These are phyloP conservation scores for Brachynemurus nebulosus DNA, from an alignment of 2,888 invertebrate species.

Conservation along the genomic window DNA sequence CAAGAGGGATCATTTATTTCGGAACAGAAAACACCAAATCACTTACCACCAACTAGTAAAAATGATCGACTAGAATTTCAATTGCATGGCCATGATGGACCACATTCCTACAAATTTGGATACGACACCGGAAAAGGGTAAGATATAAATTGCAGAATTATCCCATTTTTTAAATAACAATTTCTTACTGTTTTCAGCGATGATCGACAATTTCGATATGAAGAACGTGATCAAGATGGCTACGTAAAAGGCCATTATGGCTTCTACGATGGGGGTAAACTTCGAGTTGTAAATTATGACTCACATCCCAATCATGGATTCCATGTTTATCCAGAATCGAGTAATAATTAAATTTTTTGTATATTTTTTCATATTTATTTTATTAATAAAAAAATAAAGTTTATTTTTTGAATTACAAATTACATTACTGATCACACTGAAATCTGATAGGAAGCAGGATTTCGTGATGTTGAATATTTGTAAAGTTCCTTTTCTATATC, in stretches of 20 bases:
- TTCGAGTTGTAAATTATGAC: constrained; percentile 60
- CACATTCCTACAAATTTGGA: constrained; percentile 71
- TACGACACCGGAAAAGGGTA: constrained; percentile 76
- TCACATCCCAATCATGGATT: constrained; percentile 59
- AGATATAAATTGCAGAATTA: constrained; percentile 23
- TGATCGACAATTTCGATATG: constrained; percentile 67
- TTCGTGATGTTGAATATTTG: constrained; percentile 28
- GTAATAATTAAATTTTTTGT: constrained; percentile 4
- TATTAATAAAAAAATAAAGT: neutral
- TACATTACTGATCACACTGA: constrained; percentile 24
- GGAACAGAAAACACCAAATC: neutral
- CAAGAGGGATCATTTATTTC: neutral
- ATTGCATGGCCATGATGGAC: constrained; percentile 69
- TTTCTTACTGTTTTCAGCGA: constrained; percentile 38
- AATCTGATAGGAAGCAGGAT: constrained; percentile 26
- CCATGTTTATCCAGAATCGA: constrained; percentile 33
- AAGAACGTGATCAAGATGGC: constrained; percentile 63
- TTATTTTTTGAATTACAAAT: constrained; percentile 3
- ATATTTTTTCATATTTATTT: neutral
- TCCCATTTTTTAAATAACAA: neutral
- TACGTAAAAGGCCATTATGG: constrained; percentile 68
- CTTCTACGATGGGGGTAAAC: constrained; percentile 62
- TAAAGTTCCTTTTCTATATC: constrained; percentile 52
- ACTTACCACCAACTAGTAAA: constrained; percentile 8
- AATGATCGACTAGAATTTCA: constrained; percentile 56